Evolutionary conservation across 2,113 vertebrate genomes (phyloP), one percentile per base, ranked within the genome.

Genomic region (Laterallus jamaicensis): DNA sequence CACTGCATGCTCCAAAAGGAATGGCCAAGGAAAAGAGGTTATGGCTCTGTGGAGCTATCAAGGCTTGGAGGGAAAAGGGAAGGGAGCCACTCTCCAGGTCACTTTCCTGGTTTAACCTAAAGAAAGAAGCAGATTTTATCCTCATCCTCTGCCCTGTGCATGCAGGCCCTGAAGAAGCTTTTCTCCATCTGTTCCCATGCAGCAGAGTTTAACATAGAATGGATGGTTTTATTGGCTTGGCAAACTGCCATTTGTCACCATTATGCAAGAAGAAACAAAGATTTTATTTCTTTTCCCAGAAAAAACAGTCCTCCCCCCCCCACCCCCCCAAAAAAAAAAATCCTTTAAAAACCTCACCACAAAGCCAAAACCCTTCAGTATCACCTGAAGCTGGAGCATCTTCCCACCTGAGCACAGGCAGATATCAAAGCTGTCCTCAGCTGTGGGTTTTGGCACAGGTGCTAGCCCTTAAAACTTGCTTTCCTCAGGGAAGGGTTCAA

Each of bases 171-270:
- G 22, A 44, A 8, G 19, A 13, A 49, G 9, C 49, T 18, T 44
- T 58, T 16, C 19, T 49, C 11, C 5, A 10, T 6, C 21, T 2
- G 2, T 44, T 82, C 10, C 10, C 1, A 0, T 25, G 21, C 2
- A 3, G 14, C 42, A 50, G 19, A 12, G 24, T 58, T 70, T 28
- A 14, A 15, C 15, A 12, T 10, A 35, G 16, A 75, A 39, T 8
- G 32, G 20, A 25, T 52, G 7, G 8, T 42, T 40, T 58, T 50
- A 35, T n/a, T 37, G 28, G 8, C 18, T 19, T 37, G 52, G 21
- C 7, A 21, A 40, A 19, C 17, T 37, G 59, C 5, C 25, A 11
- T 54, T 71, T 28, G 11, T 10, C 32, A 44, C 18, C 5, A 1
- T 52, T 79, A 22, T 19, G 22, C 28, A 71, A 55, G 39, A 49